Conservation (phyloP, 2,113 vertebrate species). For the Mugil cephalus region DNA sequence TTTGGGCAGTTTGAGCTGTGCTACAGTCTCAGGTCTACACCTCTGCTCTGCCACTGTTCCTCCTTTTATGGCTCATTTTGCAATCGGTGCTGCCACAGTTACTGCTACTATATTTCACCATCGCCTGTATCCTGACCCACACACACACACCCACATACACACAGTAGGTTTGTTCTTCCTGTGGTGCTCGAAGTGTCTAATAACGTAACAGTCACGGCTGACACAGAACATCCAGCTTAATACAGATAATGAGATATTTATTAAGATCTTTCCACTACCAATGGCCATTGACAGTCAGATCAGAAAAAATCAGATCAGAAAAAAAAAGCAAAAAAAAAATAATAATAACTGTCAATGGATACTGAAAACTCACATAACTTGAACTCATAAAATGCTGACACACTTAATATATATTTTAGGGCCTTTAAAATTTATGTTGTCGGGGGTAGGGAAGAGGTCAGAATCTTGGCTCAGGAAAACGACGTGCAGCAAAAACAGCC, state of each 20-base stretch:
- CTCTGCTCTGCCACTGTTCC: conserved; percentile 9
- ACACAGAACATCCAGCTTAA: conserved; percentile 1
- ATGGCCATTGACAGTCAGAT: no score
- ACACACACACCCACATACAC: conserved; percentile 11
- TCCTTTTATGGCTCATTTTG: conserved; percentile 52
- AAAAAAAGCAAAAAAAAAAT: no score
- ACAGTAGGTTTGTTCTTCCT: conserved; percentile 13
- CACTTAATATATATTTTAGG: no score
- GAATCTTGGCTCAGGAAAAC: no score
- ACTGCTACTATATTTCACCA: conserved; percentile 44
- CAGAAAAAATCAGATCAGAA: no score
- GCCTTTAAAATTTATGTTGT: no score
- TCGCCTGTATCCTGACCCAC: conserved; percentile 6
- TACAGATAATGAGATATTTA: background rate
- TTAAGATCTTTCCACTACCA: no score
- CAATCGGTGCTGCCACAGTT: conserved; percentile 18
- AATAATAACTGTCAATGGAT: no score
- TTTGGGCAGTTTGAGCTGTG: background rate
- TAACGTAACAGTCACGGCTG: conserved; percentile 1
- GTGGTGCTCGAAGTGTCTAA: background rate
- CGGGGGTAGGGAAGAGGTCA: no score
- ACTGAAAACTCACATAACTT: no score
- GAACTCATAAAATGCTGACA: no score
- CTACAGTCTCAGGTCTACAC: conserved; percentile 15
- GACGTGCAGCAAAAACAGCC: no score